Percentiles rank a stretch among this genome's conserved stretches.
These are phyloP conservation scores for Lateolabrax maculatus DNA, from an alignment of 2,797 vertebrate genomes.

Conservation along the genomic window DNA sequence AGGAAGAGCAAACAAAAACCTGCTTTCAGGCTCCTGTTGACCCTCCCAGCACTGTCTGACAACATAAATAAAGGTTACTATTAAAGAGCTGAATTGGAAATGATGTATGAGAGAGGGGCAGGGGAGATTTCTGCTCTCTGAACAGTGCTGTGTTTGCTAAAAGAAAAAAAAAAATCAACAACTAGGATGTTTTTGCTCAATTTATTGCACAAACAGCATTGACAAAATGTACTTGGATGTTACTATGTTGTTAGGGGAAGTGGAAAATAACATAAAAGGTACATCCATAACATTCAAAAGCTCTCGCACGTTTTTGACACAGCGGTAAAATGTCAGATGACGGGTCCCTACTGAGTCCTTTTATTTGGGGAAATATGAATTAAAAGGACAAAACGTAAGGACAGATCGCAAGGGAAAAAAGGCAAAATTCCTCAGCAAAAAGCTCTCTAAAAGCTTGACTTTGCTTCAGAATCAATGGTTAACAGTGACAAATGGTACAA, in stretches of 20 bases:
- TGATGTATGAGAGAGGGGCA: background rate
- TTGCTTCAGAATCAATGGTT: constrained; percentile 39
- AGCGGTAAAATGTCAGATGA: constrained; percentile 44
- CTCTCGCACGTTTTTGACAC: constrained; percentile 58
- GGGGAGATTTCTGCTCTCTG: background rate
- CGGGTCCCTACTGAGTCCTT: constrained; percentile 54
- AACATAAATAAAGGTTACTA: constrained; percentile 40
- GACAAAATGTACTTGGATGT: constrained; percentile 84
- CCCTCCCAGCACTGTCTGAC: constrained; percentile 36
- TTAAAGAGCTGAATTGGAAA: constrained; percentile 33
- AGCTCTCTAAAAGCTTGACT: constrained; percentile 26
- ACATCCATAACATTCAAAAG: constrained; percentile 66
- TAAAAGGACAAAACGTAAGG: constrained; percentile 37
- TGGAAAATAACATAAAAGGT: constrained; percentile 67
- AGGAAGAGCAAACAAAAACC: constrained; percentile 50
- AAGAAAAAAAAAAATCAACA: constrained; percentile 31
- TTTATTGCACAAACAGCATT: constrained; percentile 89
- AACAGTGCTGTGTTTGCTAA: background rate
- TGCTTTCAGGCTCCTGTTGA: constrained; percentile 42
- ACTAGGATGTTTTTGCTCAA: constrained; percentile 68
- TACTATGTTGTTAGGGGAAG: constrained; percentile 74
- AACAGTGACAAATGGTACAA: constrained; percentile 36
- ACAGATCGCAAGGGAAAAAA: constrained; percentile 17
- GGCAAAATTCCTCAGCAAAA: constrained; percentile 15
- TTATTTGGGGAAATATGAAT: constrained; percentile 35